These are phyloP conservation scores for Electrona antarctica DNA, from an alignment of 2,113 vertebrate species.

Conservation along the genomic window DNA sequence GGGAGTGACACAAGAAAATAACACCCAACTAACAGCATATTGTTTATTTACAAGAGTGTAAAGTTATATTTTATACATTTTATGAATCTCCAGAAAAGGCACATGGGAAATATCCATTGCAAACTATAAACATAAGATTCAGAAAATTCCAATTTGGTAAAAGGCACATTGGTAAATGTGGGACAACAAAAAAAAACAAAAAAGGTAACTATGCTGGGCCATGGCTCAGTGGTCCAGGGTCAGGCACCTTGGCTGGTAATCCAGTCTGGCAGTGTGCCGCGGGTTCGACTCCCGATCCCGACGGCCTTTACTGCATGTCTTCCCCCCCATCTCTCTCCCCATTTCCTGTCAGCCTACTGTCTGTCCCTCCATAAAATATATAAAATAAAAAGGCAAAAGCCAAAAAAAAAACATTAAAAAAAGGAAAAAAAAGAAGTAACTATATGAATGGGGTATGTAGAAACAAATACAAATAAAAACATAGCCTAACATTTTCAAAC, in stretches of 20 bases:
- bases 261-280: too few species aligned
- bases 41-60: constrained; percentile 77
- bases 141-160: constrained; percentile 47
- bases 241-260: too few species aligned
- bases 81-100: constrained; percentile 61
- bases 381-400: too few species aligned
- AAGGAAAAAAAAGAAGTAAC: too few species aligned
- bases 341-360: too few species aligned
- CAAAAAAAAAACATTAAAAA: too few species aligned
- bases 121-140: constrained; percentile 31
- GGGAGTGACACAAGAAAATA: neutral
- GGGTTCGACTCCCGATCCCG: too few species aligned
- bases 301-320: too few species aligned
- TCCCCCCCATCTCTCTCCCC: too few species aligned
- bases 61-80: constrained; percentile 66
- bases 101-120: constrained; percentile 61
- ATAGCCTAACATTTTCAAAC: constrained; percentile 4
- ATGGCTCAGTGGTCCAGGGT: too few species aligned
- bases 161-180: constrained; percentile 61
- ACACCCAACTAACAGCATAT: constrained; percentile 51
- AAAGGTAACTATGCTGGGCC: too few species aligned
- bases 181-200: neutral
- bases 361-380: too few species aligned
- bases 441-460: neutral
- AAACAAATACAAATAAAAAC: constrained; percentile 2